Conservation (phyloP, 2,113 vertebrate genomes). For the Emydura subglobosa region DNA sequence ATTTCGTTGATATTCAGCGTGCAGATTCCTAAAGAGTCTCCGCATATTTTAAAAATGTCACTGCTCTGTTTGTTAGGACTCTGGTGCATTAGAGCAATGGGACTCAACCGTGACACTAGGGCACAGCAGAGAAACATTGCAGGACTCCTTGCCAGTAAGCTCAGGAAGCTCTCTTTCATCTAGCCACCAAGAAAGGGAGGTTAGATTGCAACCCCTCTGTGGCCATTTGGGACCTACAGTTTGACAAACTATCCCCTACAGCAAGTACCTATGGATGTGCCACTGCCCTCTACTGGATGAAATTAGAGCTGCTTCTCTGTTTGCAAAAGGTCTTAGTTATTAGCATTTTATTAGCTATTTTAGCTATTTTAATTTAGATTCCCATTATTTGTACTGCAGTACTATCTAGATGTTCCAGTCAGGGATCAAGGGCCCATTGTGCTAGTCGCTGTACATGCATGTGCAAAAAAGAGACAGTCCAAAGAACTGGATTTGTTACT, state of each 20-base stretch:
- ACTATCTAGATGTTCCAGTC: not conserved
- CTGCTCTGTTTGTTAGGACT: not conserved
- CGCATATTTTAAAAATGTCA: not conserved
- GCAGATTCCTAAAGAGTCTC: not conserved
- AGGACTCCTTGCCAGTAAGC: not conserved
- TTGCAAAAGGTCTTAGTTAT: not conserved
- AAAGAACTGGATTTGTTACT: not conserved
- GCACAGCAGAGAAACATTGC: not conserved
- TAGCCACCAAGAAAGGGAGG: not conserved
- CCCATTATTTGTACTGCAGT: not conserved
- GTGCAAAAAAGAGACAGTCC: not conserved
- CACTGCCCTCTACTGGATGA: not conserved
- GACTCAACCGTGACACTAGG: not conserved
- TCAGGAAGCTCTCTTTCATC: not conserved
- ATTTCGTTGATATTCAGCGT: not conserved
- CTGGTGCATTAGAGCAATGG: not conserved
- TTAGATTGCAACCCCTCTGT: not conserved
- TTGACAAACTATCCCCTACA: not conserved
- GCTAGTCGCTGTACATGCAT: not conserved
- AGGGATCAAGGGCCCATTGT: not conserved
- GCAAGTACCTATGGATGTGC: not conserved
- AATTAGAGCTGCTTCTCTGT: not conserved
- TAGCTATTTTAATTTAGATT: not conserved
- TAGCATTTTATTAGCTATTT: no score
- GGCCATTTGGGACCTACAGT: not conserved